These are phyloP conservation scores for Cephus rjabovi DNA, from an alignment of 2,888 invertebrate species.

Conservation along the genomic window DNA sequence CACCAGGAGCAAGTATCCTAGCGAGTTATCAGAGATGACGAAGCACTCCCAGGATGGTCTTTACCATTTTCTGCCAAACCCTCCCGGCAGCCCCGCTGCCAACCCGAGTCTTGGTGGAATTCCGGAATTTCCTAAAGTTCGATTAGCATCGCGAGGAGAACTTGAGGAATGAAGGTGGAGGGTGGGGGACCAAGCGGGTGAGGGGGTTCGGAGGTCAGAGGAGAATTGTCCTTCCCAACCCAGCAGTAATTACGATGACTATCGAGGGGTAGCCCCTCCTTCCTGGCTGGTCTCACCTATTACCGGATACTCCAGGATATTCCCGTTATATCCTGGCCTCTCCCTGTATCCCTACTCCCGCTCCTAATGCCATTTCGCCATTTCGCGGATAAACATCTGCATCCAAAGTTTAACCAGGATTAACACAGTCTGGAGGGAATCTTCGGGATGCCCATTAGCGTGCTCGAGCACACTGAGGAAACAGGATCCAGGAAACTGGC, in stretches of 20 bases:
- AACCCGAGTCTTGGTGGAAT: background rate
- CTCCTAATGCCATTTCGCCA: background rate
- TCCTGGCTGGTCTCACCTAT: background rate
- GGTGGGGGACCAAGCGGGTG: background rate
- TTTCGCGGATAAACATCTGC: background rate
- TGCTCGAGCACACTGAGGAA: background rate
- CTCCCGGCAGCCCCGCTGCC: background rate
- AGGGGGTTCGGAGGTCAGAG: background rate
- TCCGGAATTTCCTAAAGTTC: background rate
- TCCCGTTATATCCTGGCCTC: conserved; percentile 14
- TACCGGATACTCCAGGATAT: background rate
- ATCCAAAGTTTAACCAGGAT: background rate
- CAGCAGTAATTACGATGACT: background rate
- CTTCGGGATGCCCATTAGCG: background rate
- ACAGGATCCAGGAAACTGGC: conserved; percentile 27
- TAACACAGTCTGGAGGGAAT: background rate
- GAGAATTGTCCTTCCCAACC: background rate
- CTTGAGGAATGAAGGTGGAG: background rate
- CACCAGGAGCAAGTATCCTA: conserved; percentile 27
- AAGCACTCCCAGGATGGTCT: conserved; percentile 59
- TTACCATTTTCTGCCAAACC: conserved; percentile 47
- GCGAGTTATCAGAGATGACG: conserved; percentile 63
- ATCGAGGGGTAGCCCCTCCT: background rate
- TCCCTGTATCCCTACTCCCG: background rate
- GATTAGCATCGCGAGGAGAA: background rate